A percentile compares a stretch with the other conserved stretches of the same genome.
These are phyloP conservation scores for Malurus alboscapulatus DNA, from an alignment of 2,113 vertebrate genomes.

Conservation along the genomic window DNA sequence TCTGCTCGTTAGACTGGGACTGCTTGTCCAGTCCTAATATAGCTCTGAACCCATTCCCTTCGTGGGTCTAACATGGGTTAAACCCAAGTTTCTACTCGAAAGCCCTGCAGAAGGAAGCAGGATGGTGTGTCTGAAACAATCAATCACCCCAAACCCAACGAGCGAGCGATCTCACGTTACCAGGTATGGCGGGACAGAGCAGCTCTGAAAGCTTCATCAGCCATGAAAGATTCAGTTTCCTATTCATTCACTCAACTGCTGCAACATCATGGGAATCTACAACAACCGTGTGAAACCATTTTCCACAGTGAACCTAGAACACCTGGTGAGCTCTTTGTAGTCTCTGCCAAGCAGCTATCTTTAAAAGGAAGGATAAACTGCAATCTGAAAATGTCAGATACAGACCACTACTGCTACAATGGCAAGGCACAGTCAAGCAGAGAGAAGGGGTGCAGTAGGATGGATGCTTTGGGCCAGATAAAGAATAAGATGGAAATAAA, in stretches of 20 bases:
- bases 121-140: background rate
- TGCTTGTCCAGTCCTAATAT: background rate
- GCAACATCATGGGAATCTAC: conserved; percentile 47
- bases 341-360: conserved; percentile 53
- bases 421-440: conserved; percentile 31
- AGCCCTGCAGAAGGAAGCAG: background rate
- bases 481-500: conserved; percentile 20
- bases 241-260: background rate
- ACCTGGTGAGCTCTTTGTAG: conserved; percentile 53
- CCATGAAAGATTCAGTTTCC: conserved; percentile 32
- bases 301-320: conserved; percentile 51
- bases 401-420: conserved; percentile 37
- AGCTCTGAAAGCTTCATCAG: background rate
- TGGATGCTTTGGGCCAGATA: conserved; percentile 20
- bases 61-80: background rate
- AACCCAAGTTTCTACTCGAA: background rate
- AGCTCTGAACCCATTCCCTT: background rate
- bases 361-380: conserved; percentile 40
- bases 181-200: rapidly evolving
- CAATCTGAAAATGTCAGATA: conserved; percentile 48
- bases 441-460: conserved; percentile 5
- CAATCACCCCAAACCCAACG: background rate
- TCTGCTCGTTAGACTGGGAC: background rate
- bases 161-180: background rate
- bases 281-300: conserved; percentile 50